Evolutionary conservation across 2,888 invertebrate genomes (phyloP).

Genomic region (Meghimatium bilineatum): DNA sequence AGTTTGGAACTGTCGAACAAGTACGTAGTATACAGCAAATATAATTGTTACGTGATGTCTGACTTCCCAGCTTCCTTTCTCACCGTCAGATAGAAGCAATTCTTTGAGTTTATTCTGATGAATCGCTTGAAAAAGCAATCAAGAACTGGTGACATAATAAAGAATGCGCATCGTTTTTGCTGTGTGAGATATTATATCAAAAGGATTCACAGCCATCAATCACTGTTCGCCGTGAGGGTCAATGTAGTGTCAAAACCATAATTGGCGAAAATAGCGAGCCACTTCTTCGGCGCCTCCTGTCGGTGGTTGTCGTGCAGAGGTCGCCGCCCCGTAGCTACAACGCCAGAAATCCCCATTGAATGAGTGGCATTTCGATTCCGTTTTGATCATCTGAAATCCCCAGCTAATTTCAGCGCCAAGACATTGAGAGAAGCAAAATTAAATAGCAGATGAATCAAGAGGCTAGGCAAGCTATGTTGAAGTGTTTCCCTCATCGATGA

Average conservation of each 20-base stretch:
- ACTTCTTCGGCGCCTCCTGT: slow-evolving; percentile 45
- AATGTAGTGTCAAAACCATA: slow-evolving; percentile 43
- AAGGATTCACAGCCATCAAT: slow-evolving; percentile 33
- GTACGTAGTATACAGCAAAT: neutral
- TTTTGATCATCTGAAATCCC: slow-evolving; percentile 44
- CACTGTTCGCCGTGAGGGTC: slow-evolving; percentile 22
- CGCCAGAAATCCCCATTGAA: slow-evolving; percentile 34
- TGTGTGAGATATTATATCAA: slow-evolving; percentile 37
- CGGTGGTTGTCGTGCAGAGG: slow-evolving; percentile 42
- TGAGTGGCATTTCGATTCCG: slow-evolving; percentile 46
- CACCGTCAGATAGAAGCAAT: neutral
- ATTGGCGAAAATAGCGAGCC: slow-evolving; percentile 42
- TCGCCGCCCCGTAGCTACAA: slow-evolving; percentile 21
- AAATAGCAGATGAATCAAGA: slow-evolving; percentile 37
- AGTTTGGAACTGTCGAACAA: neutral
- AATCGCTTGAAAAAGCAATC: slow-evolving; percentile 39
- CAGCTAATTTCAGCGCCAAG: slow-evolving; percentile 45
- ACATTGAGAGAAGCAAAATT: slow-evolving; percentile 46
- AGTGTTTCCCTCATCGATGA: slow-evolving; percentile 27
- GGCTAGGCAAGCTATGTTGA: slow-evolving; percentile 7
- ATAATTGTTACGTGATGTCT: neutral
- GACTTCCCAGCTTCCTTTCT: neutral
- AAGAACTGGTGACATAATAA: slow-evolving; percentile 44
- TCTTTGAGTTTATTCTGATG: slow-evolving; percentile 19
- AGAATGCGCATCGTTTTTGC: slow-evolving; percentile 35